Base-by-base conservation (phyloP, 2,113 vertebrate genomes). In the Genyomyrus donnyi region DNA sequence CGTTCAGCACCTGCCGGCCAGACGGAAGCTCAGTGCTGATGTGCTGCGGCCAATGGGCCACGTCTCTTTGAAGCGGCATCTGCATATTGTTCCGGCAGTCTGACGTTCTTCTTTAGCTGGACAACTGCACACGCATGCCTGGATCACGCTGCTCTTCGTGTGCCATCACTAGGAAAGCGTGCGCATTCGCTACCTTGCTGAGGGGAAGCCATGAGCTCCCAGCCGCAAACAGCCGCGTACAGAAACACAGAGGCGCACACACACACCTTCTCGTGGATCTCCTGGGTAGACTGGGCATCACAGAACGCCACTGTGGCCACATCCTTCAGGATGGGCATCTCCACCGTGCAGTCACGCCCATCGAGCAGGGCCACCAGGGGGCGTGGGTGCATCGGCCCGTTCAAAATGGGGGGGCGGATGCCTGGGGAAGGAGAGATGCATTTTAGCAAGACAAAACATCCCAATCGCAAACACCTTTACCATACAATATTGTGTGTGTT, bases 301-400 rank as follows among this genome's bases (percentile, higher is more conserved):
- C 97, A 98, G 94, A 98, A 98, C 58, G 97, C 97, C 92, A 98
- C 97, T 0, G 97, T 98, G 90, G 97, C 97, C 92, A 98, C 97
- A 92, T 98, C 97, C 94, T 98, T 98, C 91, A 98, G 94, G 92
- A 98, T 97, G 88, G 97, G 97, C 97, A 98, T 98, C 93, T 98
- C 97, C 93, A 98, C 97, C 42, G 97, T 97, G 93, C 97, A 98
- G 92, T 98, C 97, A 1, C 97, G 96, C 89, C 97, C 97, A 88
- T 98, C 97, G 91, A 98, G 93, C 89, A 98, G 96, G 0, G 97
- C 97, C 93, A 98, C 97, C 92, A 98, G 95, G 17, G 97, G 97
- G 91, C 97, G 96, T 1, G 97, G 96, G 87, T 97, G 97, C 97
- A 98, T 97, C 3, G 97, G 97, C 92, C 97, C 97, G 91, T 98